Evolutionary conservation across 2,797 vertebrate species (phyloP).

Genomic region (Liparis tanakae): DNA sequence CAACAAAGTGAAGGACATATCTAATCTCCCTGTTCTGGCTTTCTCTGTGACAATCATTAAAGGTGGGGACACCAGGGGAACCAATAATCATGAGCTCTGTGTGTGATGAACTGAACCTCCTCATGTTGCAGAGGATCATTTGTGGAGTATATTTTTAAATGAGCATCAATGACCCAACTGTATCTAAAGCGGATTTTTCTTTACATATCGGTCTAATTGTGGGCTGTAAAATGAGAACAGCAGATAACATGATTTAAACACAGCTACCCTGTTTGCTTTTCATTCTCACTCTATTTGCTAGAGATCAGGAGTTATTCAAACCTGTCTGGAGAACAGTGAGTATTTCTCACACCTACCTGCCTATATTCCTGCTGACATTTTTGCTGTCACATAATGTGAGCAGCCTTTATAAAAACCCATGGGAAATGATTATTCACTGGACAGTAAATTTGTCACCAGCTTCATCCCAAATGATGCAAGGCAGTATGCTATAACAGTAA

Average conservation of each 20-base stretch:
- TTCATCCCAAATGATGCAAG: slow-evolving; percentile 36
- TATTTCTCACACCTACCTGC: slow-evolving; percentile 46
- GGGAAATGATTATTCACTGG: slow-evolving; percentile 24
- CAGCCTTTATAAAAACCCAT: not conserved
- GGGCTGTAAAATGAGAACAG: slow-evolving; percentile 36
- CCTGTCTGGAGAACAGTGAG: slow-evolving; percentile 46
- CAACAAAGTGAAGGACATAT: slow-evolving; percentile 23
- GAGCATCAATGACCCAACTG: not conserved
- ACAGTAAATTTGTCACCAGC: slow-evolving; percentile 9
- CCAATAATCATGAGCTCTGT: not conserved
- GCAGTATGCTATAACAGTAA: slow-evolving; percentile 50
- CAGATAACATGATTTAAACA: slow-evolving; percentile 39
- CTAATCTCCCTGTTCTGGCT: slow-evolving; percentile 4
- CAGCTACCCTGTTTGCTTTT: slow-evolving; percentile 49
- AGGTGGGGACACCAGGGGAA: not conserved
- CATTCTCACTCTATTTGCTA: slow-evolving; percentile 55
- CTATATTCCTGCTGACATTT: slow-evolving; percentile 9
- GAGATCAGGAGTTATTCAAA: slow-evolving; percentile 42
- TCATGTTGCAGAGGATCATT: slow-evolving; percentile 8
- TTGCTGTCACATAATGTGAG: not conserved
- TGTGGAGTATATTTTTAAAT: slow-evolving; percentile 14
- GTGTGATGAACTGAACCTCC: slow-evolving; percentile 14
- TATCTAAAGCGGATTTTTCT: slow-evolving; percentile 7
- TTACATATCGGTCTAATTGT: not conserved
- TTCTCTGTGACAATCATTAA: not conserved